phyloP scores from a whole-genome alignment of 2,113 vertebrate genomes.

The Gymnogyps californianus region DNA sequence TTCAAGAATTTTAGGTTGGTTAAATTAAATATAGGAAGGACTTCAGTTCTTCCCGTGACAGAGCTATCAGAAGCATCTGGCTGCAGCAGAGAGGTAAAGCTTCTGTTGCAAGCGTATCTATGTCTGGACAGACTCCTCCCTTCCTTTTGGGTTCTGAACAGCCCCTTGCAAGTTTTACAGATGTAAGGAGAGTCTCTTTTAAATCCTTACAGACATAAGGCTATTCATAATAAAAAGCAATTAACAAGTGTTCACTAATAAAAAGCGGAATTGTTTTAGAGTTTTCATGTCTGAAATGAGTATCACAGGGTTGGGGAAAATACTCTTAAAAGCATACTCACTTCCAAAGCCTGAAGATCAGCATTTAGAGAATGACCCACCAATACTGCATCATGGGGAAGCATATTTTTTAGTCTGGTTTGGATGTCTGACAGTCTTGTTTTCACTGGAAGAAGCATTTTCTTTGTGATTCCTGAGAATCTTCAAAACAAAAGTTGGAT shows the following conservation, averaged over 20 bases:
- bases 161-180: neutral
- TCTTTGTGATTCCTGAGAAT: constrained; percentile 85
- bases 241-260: neutral
- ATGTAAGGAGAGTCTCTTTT: neutral
- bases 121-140: neutral
- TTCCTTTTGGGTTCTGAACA: neutral
- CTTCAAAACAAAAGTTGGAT: constrained; percentile 65
- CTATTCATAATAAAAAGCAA: neutral
- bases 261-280: neutral
- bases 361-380: constrained; percentile 87
- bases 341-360: constrained; percentile 84
- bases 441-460: constrained; percentile 78
- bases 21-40: neutral
- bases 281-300: neutral
- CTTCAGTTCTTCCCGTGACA: neutral
- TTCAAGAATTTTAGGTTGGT: neutral
- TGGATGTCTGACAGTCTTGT: constrained; percentile 83
- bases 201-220: neutral
- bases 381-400: constrained; percentile 85
- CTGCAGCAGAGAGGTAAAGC: neutral
- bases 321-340: constrained; percentile 57
- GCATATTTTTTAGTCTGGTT: constrained; percentile 69
- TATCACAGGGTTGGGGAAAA: neutral
- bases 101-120: neutral
- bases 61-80: neutral